Evolutionary conservation across 2,797 vertebrate species (phyloP).

Genomic region (Emydoidea blandingii): DNA sequence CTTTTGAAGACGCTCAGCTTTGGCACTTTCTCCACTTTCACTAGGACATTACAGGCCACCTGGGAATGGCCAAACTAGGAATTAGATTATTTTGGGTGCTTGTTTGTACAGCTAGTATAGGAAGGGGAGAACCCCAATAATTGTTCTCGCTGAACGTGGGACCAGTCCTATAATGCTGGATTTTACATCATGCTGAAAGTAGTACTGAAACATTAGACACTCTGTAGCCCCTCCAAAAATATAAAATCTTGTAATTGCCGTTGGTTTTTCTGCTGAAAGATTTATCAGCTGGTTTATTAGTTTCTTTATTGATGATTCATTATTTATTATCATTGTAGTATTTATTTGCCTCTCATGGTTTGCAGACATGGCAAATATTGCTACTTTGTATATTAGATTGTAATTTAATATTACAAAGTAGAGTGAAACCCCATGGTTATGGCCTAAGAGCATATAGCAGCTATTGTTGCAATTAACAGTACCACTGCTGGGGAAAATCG

Average conservation of each 20-base stretch:
- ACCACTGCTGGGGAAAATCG: fast-evolving
- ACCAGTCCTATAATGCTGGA: not conserved
- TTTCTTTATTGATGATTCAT: not conserved
- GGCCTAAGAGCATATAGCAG: fast-evolving
- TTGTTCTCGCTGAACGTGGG: not conserved
- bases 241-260: not conserved
- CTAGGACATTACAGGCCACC: not conserved
- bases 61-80: not conserved
- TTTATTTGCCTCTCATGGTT: not conserved
- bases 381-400: not conserved
- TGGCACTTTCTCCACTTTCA: not conserved
- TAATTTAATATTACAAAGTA: fast-evolving
- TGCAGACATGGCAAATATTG: fast-evolving
- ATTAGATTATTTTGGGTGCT: not conserved
- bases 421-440: fast-evolving
- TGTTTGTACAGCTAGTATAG: not conserved
- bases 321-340: not conserved
- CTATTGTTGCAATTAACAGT: not conserved
- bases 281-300: not conserved
- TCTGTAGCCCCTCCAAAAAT: not conserved
- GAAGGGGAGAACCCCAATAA: not conserved
- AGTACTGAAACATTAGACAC: fast-evolving
- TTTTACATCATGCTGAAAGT: fast-evolving
- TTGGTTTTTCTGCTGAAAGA: fast-evolving
- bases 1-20: not conserved